These are phyloP conservation scores for Nephotettix cincticeps DNA, from an alignment of 1,140 invertebrate genomes.

Conservation along the genomic window DNA sequence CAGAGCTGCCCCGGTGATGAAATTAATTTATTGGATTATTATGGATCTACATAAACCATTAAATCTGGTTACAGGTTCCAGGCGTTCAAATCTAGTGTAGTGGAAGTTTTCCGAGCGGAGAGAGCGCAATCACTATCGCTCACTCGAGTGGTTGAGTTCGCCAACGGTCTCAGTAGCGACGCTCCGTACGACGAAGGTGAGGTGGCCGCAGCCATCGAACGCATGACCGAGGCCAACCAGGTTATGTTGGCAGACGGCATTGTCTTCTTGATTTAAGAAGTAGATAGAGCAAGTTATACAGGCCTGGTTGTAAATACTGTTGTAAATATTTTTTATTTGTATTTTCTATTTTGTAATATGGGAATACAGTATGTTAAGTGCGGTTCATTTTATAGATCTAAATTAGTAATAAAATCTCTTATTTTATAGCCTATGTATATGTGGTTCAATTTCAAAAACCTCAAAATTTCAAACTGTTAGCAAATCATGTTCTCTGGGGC, in stretches of 20 bases:
- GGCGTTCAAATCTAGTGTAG: constrained; percentile 62
- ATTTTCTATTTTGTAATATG: too few relatives aligned
- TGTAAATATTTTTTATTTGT: neutral
- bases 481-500: too few relatives aligned
- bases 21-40: too few relatives aligned
- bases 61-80: constrained; percentile 58
- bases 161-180: constrained; percentile 59
- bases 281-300: neutral
- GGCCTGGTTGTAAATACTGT: constrained; percentile 32
- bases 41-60: too few relatives aligned
- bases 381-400: too few relatives aligned
- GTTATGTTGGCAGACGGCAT: constrained; percentile 88
- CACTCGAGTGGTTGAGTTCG: constrained; percentile 55
- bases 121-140: constrained; percentile 66
- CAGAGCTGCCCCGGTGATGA: too few relatives aligned
- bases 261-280: constrained; percentile 86
- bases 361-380: too few relatives aligned
- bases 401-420: too few relatives aligned
- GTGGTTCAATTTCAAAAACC: too few relatives aligned
- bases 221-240: constrained; percentile 88
- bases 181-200: constrained; percentile 66
- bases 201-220: constrained; percentile 71
- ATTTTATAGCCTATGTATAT: too few relatives aligned
- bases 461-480: too few relatives aligned
- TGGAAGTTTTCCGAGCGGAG: constrained; percentile 66